Percentiles rank a stretch among this genome's conserved stretches.
Evolutionary conservation across 2,888 invertebrate genomes (phyloP).

Genomic region (Pharmacophagus antenor): DNA sequence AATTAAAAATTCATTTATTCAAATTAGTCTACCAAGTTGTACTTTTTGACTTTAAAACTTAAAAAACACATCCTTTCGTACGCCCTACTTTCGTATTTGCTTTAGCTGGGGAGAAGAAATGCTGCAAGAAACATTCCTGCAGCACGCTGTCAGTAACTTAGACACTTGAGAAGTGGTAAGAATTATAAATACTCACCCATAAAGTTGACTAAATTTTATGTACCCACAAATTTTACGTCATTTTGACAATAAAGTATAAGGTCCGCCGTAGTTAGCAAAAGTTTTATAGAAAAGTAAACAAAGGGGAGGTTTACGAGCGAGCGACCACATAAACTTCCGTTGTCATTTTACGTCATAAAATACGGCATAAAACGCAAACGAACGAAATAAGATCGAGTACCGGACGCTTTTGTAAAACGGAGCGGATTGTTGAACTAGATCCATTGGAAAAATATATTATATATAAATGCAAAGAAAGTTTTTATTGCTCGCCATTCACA

Average conservation of each 20-base stretch:
- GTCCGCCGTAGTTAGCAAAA: constrained; percentile 7
- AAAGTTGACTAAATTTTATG: not conserved
- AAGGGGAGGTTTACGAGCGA: constrained; percentile 10
- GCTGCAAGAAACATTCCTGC: too few relatives aligned
- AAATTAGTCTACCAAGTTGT: too few relatives aligned
- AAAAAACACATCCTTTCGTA: too few relatives aligned
- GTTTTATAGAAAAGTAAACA: constrained; percentile 16
- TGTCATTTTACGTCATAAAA: constrained; percentile 24
- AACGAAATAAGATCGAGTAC: constrained; percentile 17
- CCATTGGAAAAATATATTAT: constrained; percentile 17
- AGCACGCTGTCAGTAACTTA: too few relatives aligned
- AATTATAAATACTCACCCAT: not conserved
- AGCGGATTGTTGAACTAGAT: constrained; percentile 14
- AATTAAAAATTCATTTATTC: too few relatives aligned
- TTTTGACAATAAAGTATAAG: not conserved
- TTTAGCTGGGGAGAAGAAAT: too few relatives aligned
- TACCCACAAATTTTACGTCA: not conserved
- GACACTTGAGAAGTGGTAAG: not conserved
- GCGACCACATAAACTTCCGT: constrained; percentile 13
- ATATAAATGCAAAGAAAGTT: not conserved
- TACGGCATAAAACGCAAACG: constrained; percentile 24
- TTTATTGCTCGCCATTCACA: too few relatives aligned
- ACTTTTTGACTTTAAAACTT: too few relatives aligned
- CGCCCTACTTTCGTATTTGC: too few relatives aligned
- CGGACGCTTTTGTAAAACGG: constrained; percentile 18